Evolutionary conservation across 2,113 vertebrate genomes (phyloP).

Genomic region (Tachuris rubrigastra): DNA sequence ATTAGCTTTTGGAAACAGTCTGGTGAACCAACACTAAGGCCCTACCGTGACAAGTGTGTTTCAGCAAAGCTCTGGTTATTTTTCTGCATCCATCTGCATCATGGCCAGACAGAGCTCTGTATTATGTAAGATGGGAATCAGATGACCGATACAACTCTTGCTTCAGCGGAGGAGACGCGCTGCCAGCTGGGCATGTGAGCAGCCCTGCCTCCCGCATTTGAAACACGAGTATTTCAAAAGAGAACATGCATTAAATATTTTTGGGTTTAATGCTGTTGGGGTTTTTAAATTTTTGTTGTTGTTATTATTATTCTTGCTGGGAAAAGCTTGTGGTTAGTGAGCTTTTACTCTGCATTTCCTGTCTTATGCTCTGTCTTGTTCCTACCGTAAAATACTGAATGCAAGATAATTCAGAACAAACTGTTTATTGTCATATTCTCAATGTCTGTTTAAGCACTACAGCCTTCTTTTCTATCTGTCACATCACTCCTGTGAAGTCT

Average conservation of each 20-base stretch:
- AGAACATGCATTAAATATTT: not conserved
- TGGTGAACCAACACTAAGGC: not conserved
- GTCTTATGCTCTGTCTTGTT: slow-evolving; percentile 40
- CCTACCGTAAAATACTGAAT: slow-evolving; percentile 42
- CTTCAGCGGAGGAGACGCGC: slow-evolving; percentile 20
- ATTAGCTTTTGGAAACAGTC: slow-evolving; percentile 2
- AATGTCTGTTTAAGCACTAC: not conserved
- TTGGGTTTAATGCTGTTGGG: not conserved
- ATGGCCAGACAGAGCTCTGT: not conserved
- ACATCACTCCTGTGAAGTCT: not conserved
- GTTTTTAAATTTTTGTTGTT: too few relatives aligned
- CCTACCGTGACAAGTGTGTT: not conserved
- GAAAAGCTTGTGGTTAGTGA: slow-evolving; percentile 51
- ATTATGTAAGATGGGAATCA: slow-evolving; percentile 28
- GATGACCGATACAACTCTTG: slow-evolving; percentile 4
- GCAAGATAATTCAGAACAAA: not conserved
- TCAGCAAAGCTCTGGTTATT: not conserved
- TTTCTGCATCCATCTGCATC: not conserved
- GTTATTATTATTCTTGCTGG: not conserved
- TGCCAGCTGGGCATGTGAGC: slow-evolving; percentile 30
- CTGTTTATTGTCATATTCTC: not conserved
- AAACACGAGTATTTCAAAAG: not conserved
- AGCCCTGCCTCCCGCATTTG: not conserved
- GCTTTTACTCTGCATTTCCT: slow-evolving; percentile 57
- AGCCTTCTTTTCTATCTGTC: not conserved